These are phyloP conservation scores for Himalopsyche japonica DNA, from an alignment of 2,888 invertebrate genomes.

Conservation along the genomic window DNA sequence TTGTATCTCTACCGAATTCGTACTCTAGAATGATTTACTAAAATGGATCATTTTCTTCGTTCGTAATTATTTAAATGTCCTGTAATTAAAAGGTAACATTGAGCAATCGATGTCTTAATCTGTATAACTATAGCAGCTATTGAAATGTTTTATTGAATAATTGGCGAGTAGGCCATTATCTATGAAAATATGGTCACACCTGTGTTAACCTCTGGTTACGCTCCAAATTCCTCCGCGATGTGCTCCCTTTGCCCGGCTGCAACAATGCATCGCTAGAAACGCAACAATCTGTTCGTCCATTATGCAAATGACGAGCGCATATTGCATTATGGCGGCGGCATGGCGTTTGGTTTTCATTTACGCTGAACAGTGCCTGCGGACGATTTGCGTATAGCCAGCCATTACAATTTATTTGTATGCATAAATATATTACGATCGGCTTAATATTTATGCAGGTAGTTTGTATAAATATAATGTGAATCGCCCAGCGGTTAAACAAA, in stretches of 20 bases:
- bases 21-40: too few relatives aligned
- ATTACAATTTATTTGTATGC: neutral
- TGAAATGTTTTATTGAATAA: too few relatives aligned
- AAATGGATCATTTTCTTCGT: too few relatives aligned
- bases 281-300: slow-evolving; percentile 36
- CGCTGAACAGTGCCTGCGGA: neutral
- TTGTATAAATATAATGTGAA: neutral
- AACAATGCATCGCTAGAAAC: neutral
- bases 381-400: neutral
- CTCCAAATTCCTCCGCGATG: neutral
- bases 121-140: too few relatives aligned
- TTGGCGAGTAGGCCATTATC: too few relatives aligned
- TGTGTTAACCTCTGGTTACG: neutral
- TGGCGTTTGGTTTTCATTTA: neutral
- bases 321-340: slow-evolving; percentile 25
- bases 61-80: too few relatives aligned
- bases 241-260: neutral
- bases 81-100: too few relatives aligned
- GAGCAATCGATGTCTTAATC: too few relatives aligned
- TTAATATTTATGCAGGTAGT: neutral
- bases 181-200: too few relatives aligned
- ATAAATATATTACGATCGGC: neutral
- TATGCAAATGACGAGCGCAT: slow-evolving; percentile 31
- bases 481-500: neutral
- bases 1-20: too few relatives aligned